Conservation (phyloP, 1,140 invertebrate species). For the Trichoplusia ni region DNA sequence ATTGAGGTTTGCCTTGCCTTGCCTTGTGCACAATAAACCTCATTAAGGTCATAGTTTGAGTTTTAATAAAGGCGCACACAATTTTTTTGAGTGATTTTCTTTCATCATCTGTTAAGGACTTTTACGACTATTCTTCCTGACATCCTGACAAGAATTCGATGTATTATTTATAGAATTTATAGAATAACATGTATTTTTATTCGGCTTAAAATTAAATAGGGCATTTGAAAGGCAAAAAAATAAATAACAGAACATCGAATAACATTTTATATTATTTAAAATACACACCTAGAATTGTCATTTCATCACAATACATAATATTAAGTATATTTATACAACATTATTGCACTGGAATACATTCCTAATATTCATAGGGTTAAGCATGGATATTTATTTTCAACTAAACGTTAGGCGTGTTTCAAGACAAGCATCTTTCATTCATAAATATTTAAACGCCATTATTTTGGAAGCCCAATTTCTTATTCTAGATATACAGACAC, state of each 20-base stretch:
- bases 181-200: no score
- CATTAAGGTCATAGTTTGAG: no score
- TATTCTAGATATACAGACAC: slow-evolving; percentile 38
- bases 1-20: no score
- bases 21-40: no score
- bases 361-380: slow-evolving; percentile 48
- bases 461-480: slow-evolving; percentile 48
- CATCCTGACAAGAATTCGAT: no score
- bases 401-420: slow-evolving; percentile 23
- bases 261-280: slow-evolving; percentile 80
- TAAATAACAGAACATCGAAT: slow-evolving; percentile 59
- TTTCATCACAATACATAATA: slow-evolving; percentile 74
- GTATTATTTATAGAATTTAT: neutral
- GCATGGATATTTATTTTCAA: slow-evolving; percentile 27
- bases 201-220: neutral
- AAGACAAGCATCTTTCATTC: slow-evolving; percentile 30
- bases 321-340: slow-evolving; percentile 64
- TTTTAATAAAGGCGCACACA: no score
- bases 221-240: neutral
- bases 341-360: slow-evolving; percentile 70
- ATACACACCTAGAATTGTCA: slow-evolving; percentile 76
- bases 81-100: no score
- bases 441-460: slow-evolving; percentile 32
- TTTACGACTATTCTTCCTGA: no score
- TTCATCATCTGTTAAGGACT: no score